Evolutionary conservation across 2,797 vertebrate species (phyloP).

Genomic region (Lacerta viridis): DNA sequence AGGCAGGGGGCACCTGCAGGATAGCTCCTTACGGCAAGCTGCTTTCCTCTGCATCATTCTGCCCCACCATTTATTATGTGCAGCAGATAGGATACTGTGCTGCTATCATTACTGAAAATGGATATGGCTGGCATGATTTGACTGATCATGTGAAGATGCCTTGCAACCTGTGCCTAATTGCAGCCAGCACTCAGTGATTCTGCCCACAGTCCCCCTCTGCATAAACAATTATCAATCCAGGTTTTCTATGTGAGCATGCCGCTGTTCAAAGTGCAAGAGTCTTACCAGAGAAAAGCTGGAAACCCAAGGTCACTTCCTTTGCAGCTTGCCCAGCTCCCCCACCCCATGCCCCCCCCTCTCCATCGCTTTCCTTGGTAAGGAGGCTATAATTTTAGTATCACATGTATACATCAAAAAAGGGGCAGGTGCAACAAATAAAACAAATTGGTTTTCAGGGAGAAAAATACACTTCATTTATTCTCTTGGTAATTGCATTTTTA

Average conservation of each 20-base stretch:
- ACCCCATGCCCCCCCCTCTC: not conserved
- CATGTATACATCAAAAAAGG: slow-evolving; percentile 2
- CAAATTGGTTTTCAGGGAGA: slow-evolving; percentile 40
- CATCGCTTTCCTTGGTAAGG: not conserved
- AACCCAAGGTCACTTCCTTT: not conserved
- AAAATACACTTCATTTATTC: slow-evolving; percentile 35
- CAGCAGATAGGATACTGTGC: not conserved
- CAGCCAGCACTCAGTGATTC: not conserved
- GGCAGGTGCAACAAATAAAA: slow-evolving; percentile 39
- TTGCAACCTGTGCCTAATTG: not conserved
- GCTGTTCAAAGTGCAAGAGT: not conserved
- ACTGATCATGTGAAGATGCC: not conserved
- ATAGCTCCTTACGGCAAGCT: not conserved
- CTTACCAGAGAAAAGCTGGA: not conserved
- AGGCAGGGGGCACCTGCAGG: not conserved
- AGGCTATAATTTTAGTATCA: slow-evolving; percentile 1
- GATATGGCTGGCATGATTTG: not conserved
- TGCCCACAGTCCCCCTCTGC: not conserved
- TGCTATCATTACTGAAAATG: not conserved
- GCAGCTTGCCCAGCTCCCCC: not conserved
- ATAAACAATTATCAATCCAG: not conserved
- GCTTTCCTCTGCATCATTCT: not conserved
- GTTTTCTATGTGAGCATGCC: not conserved
- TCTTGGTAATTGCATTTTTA: slow-evolving; percentile 18
- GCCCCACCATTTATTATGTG: slow-evolving; percentile 14